Conservation (phyloP, 2,113 vertebrate species). For the Alligator sinensis region DNA sequence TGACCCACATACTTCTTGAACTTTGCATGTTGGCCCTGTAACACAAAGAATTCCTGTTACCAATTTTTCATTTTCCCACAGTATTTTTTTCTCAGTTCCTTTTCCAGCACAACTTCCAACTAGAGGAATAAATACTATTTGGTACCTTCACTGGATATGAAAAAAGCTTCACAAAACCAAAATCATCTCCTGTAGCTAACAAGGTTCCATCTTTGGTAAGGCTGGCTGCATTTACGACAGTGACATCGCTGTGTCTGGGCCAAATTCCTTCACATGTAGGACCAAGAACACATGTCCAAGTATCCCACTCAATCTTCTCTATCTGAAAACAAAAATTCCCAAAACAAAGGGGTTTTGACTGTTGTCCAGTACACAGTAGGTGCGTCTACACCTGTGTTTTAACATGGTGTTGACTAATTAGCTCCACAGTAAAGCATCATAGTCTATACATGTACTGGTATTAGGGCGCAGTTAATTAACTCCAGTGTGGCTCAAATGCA, state of each 20-base stretch:
- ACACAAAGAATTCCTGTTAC: not conserved
- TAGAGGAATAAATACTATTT: not conserved
- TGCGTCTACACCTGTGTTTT: no score
- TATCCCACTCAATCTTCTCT: slow-evolving; percentile 95
- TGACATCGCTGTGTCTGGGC: slow-evolving; percentile 89
- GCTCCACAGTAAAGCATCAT: no score
- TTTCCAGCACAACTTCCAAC: not conserved
- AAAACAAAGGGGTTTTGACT: not conserved
- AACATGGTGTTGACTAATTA: no score
- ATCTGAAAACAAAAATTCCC: slow-evolving; percentile 79
- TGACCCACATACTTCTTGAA: slow-evolving; percentile 97
- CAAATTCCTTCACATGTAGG: slow-evolving; percentile 94
- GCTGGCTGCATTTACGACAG: slow-evolving; percentile 88
- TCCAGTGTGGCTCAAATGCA: no score
- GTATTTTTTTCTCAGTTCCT: accelerated
- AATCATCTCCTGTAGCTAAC: slow-evolving; percentile 93
- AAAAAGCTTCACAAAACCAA: slow-evolving; percentile 97
- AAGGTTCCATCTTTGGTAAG: slow-evolving; percentile 91
- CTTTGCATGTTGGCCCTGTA: slow-evolving; percentile 90
- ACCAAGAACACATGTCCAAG: slow-evolving; percentile 95
- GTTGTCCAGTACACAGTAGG: not conserved
- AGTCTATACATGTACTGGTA: no score
- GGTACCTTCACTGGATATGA: slow-evolving; percentile 92
- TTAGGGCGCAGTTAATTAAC: no score
- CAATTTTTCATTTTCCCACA: accelerated